Percentiles rank a stretch among this genome's conserved stretches.
phyloP scores from a whole-genome alignment of 2,113 vertebrate species.

The Heterochromis multidens region DNA sequence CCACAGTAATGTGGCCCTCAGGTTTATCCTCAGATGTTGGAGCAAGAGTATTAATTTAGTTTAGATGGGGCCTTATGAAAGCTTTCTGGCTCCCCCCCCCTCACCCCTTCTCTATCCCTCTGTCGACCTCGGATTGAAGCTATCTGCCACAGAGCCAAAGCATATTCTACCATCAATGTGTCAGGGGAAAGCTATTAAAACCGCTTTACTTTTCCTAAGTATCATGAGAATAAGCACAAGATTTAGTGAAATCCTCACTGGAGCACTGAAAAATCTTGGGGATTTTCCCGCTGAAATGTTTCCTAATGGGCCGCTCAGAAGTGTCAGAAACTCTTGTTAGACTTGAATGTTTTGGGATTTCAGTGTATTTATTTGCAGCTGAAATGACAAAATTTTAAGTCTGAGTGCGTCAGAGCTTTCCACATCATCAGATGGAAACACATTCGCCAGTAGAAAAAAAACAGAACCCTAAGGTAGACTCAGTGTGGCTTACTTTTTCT shows the following conservation, averaged over 20 bases:
- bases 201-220: conserved; percentile 74
- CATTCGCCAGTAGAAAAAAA: background rate
- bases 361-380: conserved; percentile 53
- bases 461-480: background rate
- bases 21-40: conserved; percentile 68
- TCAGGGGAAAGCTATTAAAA: conserved; percentile 75
- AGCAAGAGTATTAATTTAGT: conserved; percentile 64
- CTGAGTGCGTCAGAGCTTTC: conserved; percentile 32
- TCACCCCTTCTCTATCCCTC: background rate
- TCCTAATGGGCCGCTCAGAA: conserved; percentile 62
- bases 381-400: conserved; percentile 51
- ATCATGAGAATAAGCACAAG: conserved; percentile 73
- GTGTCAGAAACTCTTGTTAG: conserved; percentile 61
- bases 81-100: conserved; percentile 1
- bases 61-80: conserved; percentile 54
- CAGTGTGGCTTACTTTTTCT: background rate
- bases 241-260: conserved; percentile 72
- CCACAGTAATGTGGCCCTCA: conserved; percentile 52
- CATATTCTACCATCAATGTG: conserved; percentile 70
- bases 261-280: conserved; percentile 56
- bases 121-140: conserved; percentile 55
- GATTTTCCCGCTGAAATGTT: conserved; percentile 65
- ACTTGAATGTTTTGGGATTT: conserved; percentile 37
- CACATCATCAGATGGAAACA: background rate
- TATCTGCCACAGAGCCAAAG: conserved; percentile 56